Conservation (phyloP, 1,140 invertebrate species). For the Aradophagus sp. region DNA sequence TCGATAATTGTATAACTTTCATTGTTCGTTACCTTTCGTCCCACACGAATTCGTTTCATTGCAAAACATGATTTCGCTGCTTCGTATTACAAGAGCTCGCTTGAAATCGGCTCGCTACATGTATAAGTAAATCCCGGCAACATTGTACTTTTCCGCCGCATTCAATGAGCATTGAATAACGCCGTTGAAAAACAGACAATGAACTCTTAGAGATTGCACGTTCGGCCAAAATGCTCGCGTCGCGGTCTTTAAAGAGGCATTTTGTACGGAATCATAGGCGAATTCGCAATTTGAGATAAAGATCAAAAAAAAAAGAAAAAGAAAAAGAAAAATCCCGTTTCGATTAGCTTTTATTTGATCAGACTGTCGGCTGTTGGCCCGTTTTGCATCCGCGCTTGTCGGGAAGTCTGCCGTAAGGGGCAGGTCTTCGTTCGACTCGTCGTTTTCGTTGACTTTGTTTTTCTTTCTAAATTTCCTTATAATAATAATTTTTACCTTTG, state of each 20-base stretch:
- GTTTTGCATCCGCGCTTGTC: too few species aligned
- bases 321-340: too few species aligned
- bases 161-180: constrained; percentile 40
- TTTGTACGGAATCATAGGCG: too few species aligned
- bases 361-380: too few species aligned
- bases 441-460: too few species aligned
- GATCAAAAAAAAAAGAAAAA: too few species aligned
- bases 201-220: background rate
- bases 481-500: too few species aligned
- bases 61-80: constrained; percentile 49
- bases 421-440: too few species aligned
- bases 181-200: constrained; percentile 15
- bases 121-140: constrained; percentile 31
- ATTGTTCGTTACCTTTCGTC: constrained; percentile 57
- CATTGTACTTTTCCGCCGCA: constrained; percentile 21
- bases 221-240: background rate
- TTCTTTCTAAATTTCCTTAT: too few species aligned
- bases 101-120: constrained; percentile 31
- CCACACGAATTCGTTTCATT: constrained; percentile 54
- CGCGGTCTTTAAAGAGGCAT: background rate
- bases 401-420: too few species aligned
- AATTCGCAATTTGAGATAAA: background rate
- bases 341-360: too few species aligned
- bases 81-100: constrained; percentile 32
- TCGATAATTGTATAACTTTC: constrained; percentile 54